Base-by-base conservation (phyloP, 2,888 invertebrate species). In the Heliconius charithonia region DNA sequence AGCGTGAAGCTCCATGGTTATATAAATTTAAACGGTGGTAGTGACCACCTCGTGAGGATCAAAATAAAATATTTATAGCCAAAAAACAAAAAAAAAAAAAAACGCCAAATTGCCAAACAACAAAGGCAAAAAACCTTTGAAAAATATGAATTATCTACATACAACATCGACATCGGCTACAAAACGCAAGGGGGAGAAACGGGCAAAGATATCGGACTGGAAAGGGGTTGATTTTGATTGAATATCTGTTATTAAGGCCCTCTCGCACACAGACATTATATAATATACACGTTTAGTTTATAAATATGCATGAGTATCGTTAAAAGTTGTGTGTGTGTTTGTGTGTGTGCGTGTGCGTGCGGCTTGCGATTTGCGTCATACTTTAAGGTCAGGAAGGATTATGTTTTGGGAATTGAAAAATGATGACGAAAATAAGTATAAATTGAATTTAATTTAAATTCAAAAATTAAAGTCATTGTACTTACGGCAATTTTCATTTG, bases 141-240 rank as follows among this genome's bases (percentile, higher is more conserved):
- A 78, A 83, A 81, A 79, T 78, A 80, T 79, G 76, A 76, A 72
- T 80, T 80, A 82, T 83, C 81, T 82, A 80, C 81, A 80, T 81
- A 81, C 75, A 83, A 82, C 82, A 83, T 83, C 83, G 85, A 82
- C 82, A 83, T 83, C 83, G 85, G 85, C 83, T 85, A 91, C 90
- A 90, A 89, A 90, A 89, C 88, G 85, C 84, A 86, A 88, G 91
- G 92, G 92, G 92, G 92, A 89, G 92, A 91, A 91, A 88, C 91
- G 89, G 88, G 87, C 90, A 88, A 92, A 94, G 94, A 93, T 93
- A 93, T 93, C 93, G 93, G 93, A 87, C 91, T 89, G 90, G 90
- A 88, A 92, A 93, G 94, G 94, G 95, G 94, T 93, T 93, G 93
- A 92, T 91, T 93, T 94, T 94, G 95, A 95, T 95, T 94, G 95